Conservation (phyloP, 2,797 vertebrate species). For the Helarctos malayanus region DNA sequence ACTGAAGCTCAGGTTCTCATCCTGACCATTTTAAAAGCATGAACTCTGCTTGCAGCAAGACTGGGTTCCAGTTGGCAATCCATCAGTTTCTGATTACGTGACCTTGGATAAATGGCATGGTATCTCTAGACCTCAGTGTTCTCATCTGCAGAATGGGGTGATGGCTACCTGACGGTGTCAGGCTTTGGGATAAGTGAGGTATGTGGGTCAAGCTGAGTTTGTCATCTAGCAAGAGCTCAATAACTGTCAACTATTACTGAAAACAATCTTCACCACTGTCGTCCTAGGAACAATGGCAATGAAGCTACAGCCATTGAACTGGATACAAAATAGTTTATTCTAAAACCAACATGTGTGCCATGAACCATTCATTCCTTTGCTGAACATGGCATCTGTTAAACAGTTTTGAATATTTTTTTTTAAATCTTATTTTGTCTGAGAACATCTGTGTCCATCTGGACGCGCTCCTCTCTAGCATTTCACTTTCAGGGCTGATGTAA, state of each 20-base stretch:
- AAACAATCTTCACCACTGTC: background rate
- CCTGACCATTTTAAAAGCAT: background rate
- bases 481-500: constrained; percentile 70
- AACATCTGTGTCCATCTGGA: constrained; percentile 85
- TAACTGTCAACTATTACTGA: background rate
- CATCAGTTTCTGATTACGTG: background rate
- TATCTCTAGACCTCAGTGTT: background rate
- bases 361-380: constrained; percentile 58
- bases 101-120: background rate
- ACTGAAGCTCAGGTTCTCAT: background rate
- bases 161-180: accelerated
- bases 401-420: constrained; percentile 72
- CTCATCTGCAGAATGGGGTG: background rate
- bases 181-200: background rate
- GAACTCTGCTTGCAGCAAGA: background rate
- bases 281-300: background rate
- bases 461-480: constrained; percentile 50
- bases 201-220: background rate
- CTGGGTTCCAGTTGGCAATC: background rate
- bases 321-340: background rate
- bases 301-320: background rate
- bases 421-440: constrained; percentile 77
- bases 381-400: constrained; percentile 76
- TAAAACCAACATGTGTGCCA: background rate
- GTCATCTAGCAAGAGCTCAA: background rate